These are phyloP conservation scores for Catharus ustulatus DNA, from an alignment of 2,797 vertebrate species.

Conservation along the genomic window DNA sequence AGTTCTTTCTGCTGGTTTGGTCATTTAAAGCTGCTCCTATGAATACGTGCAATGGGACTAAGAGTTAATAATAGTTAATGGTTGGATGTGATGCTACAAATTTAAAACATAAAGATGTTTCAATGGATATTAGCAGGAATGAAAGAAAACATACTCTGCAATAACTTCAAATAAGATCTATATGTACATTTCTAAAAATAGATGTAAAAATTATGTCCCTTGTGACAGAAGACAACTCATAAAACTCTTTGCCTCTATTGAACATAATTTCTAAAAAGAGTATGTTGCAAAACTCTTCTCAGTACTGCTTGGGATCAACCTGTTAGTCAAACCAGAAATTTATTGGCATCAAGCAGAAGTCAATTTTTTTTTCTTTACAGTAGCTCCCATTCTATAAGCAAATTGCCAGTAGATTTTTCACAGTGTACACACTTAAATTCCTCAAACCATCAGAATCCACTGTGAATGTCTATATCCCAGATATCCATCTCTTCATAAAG, in stretches of 20 bases:
- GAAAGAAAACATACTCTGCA: not conserved
- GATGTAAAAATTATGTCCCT: not conserved
- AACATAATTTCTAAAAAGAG: not conserved
- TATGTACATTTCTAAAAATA: not conserved
- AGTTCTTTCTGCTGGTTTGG: not conserved
- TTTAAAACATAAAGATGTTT: not conserved
- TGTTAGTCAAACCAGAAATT: not conserved
- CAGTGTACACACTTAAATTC: not conserved
- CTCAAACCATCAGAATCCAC: not conserved
- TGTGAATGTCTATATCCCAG: not conserved
- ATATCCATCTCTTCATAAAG: not conserved
- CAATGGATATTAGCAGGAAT: not conserved
- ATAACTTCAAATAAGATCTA: not conserved
- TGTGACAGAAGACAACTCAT: not conserved
- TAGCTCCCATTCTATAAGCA: not conserved
- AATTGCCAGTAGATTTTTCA: not conserved
- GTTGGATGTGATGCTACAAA: not conserved
- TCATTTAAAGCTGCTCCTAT: not conserved
- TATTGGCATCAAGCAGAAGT: not conserved
- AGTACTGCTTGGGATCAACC: not conserved
- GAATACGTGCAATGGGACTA: not conserved
- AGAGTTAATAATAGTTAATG: not conserved
- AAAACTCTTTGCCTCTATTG: not conserved
- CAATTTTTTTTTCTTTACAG: not conserved
- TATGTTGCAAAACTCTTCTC: not conserved